Percentiles rank a stretch among this genome's conserved stretches.
Evolutionary conservation across 64 coral and sea anemone genomes (phyloP).

Genomic region (Montipora cactus): DNA sequence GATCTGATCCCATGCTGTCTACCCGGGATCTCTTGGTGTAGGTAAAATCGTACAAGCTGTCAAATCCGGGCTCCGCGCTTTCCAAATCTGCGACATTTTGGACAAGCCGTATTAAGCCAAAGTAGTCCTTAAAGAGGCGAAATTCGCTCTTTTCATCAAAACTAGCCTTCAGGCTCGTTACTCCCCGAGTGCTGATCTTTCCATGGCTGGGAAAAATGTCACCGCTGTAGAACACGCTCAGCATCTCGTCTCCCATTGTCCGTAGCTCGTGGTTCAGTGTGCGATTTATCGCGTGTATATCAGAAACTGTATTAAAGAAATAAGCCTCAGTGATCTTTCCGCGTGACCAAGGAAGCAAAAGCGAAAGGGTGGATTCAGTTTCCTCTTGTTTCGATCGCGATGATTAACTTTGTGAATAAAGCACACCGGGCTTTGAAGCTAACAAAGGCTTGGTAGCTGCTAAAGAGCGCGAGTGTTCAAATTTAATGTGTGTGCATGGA

Average conservation of each 20-base stretch:
- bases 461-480: slow-evolving; percentile 54
- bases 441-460: slow-evolving; percentile 21
- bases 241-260: slow-evolving; percentile 95
- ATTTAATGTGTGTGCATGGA: slow-evolving; percentile 9
- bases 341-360: background rate
- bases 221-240: slow-evolving; percentile 90
- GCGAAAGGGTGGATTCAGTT: slow-evolving; percentile 28
- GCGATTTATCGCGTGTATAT: slow-evolving; percentile 20
- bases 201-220: slow-evolving; percentile 80
- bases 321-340: background rate
- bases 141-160: slow-evolving; percentile 92
- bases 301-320: slow-evolving; percentile 26
- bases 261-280: slow-evolving; percentile 16
- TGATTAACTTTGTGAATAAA: slow-evolving; percentile 57
- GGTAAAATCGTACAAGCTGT: slow-evolving; percentile 90
- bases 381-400: slow-evolving; percentile 46
- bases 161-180: slow-evolving; percentile 69
- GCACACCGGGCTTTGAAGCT: background rate
- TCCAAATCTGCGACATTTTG: slow-evolving; percentile 81
- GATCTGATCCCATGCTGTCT: slow-evolving; percentile 96
- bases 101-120: slow-evolving; percentile 94
- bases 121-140: slow-evolving; percentile 98
- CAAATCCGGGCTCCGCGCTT: slow-evolving; percentile 42
- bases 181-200: slow-evolving; percentile 66
- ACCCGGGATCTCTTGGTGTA: slow-evolving; percentile 83